Conservation (phyloP, 1,140 invertebrate genomes). For the Pentalonia nigronervosa region DNA sequence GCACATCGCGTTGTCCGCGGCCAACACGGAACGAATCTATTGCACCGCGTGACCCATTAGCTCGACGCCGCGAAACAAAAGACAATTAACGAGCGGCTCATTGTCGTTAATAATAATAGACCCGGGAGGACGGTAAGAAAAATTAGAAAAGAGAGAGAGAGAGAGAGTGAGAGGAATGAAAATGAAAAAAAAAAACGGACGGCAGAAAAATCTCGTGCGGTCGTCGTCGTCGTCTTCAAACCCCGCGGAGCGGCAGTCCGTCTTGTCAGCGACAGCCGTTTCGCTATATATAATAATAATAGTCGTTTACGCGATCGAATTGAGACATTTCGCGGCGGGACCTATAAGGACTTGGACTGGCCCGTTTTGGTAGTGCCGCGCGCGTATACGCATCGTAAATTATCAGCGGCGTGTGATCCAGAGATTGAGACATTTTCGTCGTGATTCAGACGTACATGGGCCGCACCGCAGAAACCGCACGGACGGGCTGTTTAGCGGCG, state of each 20-base stretch:
- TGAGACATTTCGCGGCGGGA: constrained; percentile 43
- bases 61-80: constrained; percentile 33
- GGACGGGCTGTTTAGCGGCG: constrained; percentile 13
- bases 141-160: not conserved
- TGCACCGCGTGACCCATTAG: constrained; percentile 14
- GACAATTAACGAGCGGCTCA: constrained; percentile 38
- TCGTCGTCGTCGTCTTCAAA: not conserved
- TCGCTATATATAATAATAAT: not conserved
- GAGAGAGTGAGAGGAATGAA: not conserved
- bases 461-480: constrained; percentile 19
- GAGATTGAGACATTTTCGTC: constrained; percentile 55
- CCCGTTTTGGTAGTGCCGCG: constrained; percentile 43
- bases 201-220: not conserved
- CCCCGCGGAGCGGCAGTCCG: not conserved
- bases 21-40: constrained; percentile 44
- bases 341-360: constrained; percentile 8
- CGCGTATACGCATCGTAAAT: constrained; percentile 21
- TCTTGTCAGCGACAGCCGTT: constrained; percentile 17
- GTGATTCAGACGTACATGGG: constrained; percentile 54
- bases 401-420: constrained; percentile 44
- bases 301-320: constrained; percentile 44
- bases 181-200: not conserved
- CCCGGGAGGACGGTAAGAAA: not conserved
- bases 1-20: constrained; percentile 30
- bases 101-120: not conserved